Evolutionary conservation across 1,140 invertebrate genomes (phyloP), one percentile per base, ranked within the genome.

Genomic region (Cotesia typhae): DNA sequence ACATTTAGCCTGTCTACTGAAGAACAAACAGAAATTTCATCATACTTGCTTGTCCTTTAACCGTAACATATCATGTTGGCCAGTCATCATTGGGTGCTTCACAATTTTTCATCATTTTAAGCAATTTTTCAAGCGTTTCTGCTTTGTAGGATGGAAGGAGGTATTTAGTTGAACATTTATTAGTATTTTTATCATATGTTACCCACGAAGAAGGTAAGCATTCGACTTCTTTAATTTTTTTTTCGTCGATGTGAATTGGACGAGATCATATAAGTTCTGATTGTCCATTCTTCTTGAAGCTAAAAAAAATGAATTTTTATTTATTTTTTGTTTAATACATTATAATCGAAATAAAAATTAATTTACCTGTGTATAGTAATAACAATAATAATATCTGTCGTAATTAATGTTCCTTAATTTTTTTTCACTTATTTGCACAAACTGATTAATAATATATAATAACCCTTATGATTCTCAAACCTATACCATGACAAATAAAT

Each of bases 121-220:
- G 53, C 0, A 55, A 41, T 7, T 5, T n/a, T 55, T 14, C 4
- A 10, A 14, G 53, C n/a, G 53, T 17, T 55, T n/a, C 4, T 55
- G 53, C 7, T 55, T 14, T 55, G 14, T 17, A n/a, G 53, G 53
- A 0, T n/a, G 12, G 53, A 55, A 9, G 2, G 2, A 4, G 53
- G n/a, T n/a, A 55, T 55, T 55, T 55, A 14, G 53, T 55, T n/a
- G 2, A 55, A n/a, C 53, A 55, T 17, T 55, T 55, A 5, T 55
- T 3, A 55, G 53, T 55, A 17, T 55, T 55, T n/a, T 55, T 55
- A 17, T 55, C 53, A n/a, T 10, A 55, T 17, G 14, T 55, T 55
- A 55, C 53, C 53, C 53, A 55, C 3, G 2, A 55, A 10, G 53
- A 55, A 14, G 53, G 5, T 4, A 55, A 55, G 2, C 53, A 55